Conservation (phyloP, 2,888 invertebrate species). For the Euzophera pinguis region DNA sequence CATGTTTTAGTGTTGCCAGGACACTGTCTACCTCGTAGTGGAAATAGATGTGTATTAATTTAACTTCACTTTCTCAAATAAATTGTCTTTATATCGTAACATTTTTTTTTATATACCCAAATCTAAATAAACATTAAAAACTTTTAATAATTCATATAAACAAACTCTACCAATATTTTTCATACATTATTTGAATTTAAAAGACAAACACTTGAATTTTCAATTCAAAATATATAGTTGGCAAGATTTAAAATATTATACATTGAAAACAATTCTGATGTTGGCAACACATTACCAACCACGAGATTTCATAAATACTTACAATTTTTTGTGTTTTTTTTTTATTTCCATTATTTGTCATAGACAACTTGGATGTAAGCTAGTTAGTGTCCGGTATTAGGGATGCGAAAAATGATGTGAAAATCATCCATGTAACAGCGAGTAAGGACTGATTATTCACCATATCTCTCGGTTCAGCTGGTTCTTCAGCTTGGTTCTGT, state of each 20-base stretch:
- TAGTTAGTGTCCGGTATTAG: constrained; percentile 92
- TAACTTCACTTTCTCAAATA: no score
- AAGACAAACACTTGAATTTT: background rate
- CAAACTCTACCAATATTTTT: no score
- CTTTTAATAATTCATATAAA: no score
- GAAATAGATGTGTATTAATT: no score
- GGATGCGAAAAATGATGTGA: constrained; percentile 96
- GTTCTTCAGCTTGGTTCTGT: background rate
- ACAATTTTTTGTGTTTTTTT: background rate
- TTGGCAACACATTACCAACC: background rate
- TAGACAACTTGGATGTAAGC: background rate
- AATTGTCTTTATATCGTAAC: no score
- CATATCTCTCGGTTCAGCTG: constrained; percentile 8
- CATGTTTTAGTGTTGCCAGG: no score
- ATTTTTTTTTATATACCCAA: no score
- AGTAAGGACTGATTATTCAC: constrained; percentile 73
- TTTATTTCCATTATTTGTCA: background rate
- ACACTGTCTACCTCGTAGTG: no score
- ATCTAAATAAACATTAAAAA: no score
- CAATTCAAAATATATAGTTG: background rate
- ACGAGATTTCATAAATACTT: constrained; percentile 1
- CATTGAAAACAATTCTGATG: background rate
- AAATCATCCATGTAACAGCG: constrained; percentile 92
- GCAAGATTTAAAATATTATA: background rate
- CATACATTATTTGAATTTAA: no score